Base-by-base conservation (phyloP, 2,113 vertebrate genomes). In the Athene noctua region DNA sequence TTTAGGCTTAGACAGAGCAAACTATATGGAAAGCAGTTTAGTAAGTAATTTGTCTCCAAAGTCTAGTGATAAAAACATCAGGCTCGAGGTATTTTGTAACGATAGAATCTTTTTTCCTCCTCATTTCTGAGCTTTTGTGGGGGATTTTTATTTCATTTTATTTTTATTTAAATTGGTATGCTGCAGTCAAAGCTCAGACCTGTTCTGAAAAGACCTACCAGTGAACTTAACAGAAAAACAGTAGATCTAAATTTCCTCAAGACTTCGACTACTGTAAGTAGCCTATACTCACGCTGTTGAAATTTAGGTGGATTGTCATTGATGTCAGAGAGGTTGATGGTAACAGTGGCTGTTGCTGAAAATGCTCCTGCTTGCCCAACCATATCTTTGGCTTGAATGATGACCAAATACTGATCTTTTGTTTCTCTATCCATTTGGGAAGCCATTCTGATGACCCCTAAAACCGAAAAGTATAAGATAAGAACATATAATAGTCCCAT, bases 241-340 rank as follows among this genome's bases (percentile, higher is more conserved):
- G 9, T 9, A 44, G 9, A 54, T 46, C 15, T 71, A 61, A 79
- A 51, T 51, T 80, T 86, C 34, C 22, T 86, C 25, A 72, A 22
- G 22, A 26, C 2, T 54, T 72, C 34, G 88, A 63, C 66, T 30
- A n/a, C 18, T 67, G 29, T 38, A 30, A 47, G 61, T 9, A 46
- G 5, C 22, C 34, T 91, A 15, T 97, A 98, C 99, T 99, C 97
- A 99, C 99, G 98, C 75, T 99, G 98, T 93, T 98, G 98, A 98
- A 99, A 99, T 82, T 98, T 98, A 36, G 99, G 99, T 42, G 98
- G 99, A 30, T 99, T 99, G 97, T 99, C 99, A 93, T 99, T 99
- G 92, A 99, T 90, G 54, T 99, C 99, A 1, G 98, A 99, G 73
- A 99, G 98, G 77, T 96, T 99, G 95, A 99, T 98, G 59, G 98